A percentile compares a stretch with the other conserved stretches of the same genome.
Evolutionary conservation across 1,140 invertebrate genomes (phyloP).

Genomic region (Drosophila punjabiensis): DNA sequence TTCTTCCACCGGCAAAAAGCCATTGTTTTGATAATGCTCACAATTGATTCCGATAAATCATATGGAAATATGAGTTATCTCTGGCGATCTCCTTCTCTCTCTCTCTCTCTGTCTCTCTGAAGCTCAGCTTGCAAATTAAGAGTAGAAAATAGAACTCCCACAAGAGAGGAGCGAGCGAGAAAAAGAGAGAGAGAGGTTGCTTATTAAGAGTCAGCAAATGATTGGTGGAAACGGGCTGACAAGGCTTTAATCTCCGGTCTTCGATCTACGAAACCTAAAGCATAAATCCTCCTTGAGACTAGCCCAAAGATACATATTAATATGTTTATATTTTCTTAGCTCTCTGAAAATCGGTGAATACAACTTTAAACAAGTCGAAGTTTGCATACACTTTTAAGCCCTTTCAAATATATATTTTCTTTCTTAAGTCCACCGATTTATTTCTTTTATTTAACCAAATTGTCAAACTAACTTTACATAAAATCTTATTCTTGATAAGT

Average conservation of each 20-base stretch:
- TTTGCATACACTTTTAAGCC: background rate
- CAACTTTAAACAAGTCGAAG: background rate
- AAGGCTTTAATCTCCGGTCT: background rate
- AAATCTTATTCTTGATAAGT: too few relatives aligned
- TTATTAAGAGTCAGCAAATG: conserved; percentile 10
- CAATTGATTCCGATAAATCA: conserved; percentile 6
- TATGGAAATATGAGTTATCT: conserved; percentile 1
- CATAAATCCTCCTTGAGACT: background rate
- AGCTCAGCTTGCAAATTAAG: conserved; percentile 1
- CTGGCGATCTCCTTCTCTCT: background rate
- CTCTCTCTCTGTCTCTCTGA: background rate
- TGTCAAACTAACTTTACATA: too few relatives aligned
- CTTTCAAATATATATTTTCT: background rate
- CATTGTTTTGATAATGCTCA: conserved; percentile 5
- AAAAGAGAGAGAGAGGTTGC: background rate
- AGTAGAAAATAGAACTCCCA: background rate
- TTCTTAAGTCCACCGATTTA: too few relatives aligned
- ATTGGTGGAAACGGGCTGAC: background rate
- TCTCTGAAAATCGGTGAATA: background rate
- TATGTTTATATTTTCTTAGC: background rate
- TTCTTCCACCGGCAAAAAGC: background rate
- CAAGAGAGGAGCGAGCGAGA: background rate
- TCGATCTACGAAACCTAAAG: background rate
- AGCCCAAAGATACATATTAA: background rate
- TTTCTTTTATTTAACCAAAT: too few relatives aligned